Base-by-base conservation (phyloP, 2,888 invertebrate genomes). In the Chloroclystis v-ata region DNA sequence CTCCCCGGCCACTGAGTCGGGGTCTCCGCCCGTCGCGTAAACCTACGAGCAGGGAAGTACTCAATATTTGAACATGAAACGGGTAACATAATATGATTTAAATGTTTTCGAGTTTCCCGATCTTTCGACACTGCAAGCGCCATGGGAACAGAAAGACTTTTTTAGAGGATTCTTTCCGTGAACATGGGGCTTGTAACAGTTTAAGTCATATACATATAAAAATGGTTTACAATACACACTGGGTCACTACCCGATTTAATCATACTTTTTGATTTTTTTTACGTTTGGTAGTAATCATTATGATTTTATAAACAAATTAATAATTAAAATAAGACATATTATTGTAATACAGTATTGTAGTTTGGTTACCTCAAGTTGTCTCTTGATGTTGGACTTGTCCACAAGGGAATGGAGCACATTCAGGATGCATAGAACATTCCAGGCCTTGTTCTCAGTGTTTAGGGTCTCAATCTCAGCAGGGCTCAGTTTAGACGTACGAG, bases 371-470 rank as follows among this genome's bases (percentile, higher is more conserved):
- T 97, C 97, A 65, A 99, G 89, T 78, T 99, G 99, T 57, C 95
- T 93, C 77, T 99, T 98, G 67, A 99, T 99, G 78, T 98, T 98
- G 8, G 98, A 98, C 78, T 98, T 99, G 65, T 98, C 98, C 11
- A 99, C 97, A 50, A 99, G 89, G 0, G 98, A 98, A 81, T 99
- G 99, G 38, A 99, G 89, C 24, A 99, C 99, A 84, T 99, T 99
- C 48, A 99, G 89, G 35, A 99, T 97, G 74, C 97, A 97, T 42
- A 99, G 92, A 26, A 99, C 97, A 87, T 98, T 98, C 99, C 99
- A 99, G 4, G 96, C 95, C 78, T 97, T 97, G 69, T 93, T 94
- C 72, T 96, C 95, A 26, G 92, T 91, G 56, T 93, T 93, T 37
- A 97, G 76, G 37, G 90, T 91, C 56, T 94, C 92, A 60, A 94